Evolutionary conservation across 2,797 vertebrate genomes (phyloP).

Genomic region (Brachyalestes nurse): DNA sequence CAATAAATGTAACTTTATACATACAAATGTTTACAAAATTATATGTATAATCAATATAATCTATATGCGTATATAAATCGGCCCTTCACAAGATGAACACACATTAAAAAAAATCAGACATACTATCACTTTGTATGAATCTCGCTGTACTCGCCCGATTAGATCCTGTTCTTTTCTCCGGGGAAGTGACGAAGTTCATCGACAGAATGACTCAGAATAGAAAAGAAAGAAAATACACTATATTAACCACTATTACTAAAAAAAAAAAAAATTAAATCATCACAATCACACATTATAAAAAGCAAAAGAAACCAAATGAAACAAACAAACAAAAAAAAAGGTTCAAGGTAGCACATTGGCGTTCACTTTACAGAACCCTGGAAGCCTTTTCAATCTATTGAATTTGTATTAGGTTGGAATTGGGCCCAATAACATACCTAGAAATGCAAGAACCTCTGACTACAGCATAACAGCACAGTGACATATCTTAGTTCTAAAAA

Average conservation of each 20-base stretch:
- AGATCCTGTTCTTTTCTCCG: constrained; percentile 10
- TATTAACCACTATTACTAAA: neutral
- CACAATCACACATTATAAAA: neutral
- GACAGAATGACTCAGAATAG: neutral
- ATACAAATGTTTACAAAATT: constrained; percentile 84
- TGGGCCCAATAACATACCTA: no score
- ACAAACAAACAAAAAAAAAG: neutral
- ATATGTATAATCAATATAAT: constrained; percentile 82
- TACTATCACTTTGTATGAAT: neutral
- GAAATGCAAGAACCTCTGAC: no score
- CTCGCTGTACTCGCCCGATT: neutral
- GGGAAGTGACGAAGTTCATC: constrained; percentile 8
- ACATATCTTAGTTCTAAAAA: no score
- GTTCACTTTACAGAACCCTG: neutral
- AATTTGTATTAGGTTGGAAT: neutral
- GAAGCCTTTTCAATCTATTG: neutral
- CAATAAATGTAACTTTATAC: constrained; percentile 82
- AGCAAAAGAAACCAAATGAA: neutral
- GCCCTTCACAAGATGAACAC: constrained; percentile 78
- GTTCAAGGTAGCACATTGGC: neutral
- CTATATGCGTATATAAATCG: constrained; percentile 82
- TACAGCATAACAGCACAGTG: no score
- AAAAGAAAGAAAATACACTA: neutral
- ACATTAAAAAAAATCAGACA: constrained; percentile 63
- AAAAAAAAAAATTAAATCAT: neutral